Conservation (phyloP, 1,140 invertebrate genomes). For the Papilio machaon region DNA sequence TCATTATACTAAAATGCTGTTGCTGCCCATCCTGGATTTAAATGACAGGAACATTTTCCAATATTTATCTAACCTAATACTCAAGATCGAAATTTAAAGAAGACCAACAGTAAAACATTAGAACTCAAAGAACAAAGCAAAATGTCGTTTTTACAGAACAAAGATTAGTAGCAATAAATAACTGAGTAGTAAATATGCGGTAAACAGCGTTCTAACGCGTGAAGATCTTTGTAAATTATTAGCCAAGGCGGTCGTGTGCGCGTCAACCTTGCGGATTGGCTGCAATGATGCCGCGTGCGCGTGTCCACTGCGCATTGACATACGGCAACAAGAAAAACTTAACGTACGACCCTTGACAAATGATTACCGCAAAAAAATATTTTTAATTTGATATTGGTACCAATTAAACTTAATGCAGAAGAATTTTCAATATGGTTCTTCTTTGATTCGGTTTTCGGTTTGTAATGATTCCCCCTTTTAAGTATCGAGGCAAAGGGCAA, state of each 20-base stretch:
- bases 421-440: no score
- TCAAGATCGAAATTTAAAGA: neutral
- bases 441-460: no score
- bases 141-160: constrained; percentile 31
- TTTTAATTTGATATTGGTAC: no score
- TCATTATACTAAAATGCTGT: neutral
- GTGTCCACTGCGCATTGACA: constrained; percentile 35
- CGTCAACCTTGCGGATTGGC: constrained; percentile 70
- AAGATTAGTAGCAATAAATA: constrained; percentile 50
- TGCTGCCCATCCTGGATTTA: neutral
- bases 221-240: constrained; percentile 72
- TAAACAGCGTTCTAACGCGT: constrained; percentile 65
- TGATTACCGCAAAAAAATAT: no score
- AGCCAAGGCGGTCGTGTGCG: constrained; percentile 71
- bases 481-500: no score
- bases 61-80: constrained; percentile 17
- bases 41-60: neutral
- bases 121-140: constrained; percentile 18
- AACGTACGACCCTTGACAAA: neutral
- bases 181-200: constrained; percentile 55
- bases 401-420: no score
- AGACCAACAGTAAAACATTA: constrained; percentile 6
- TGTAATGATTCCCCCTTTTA: no score
- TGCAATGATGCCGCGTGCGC: constrained; percentile 31
- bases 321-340: constrained; percentile 19